A percentile compares a stretch with the other conserved stretches of the same genome.
Evolutionary conservation across 2,113 vertebrate genomes (phyloP).

Genomic region (Penelope pileata): DNA sequence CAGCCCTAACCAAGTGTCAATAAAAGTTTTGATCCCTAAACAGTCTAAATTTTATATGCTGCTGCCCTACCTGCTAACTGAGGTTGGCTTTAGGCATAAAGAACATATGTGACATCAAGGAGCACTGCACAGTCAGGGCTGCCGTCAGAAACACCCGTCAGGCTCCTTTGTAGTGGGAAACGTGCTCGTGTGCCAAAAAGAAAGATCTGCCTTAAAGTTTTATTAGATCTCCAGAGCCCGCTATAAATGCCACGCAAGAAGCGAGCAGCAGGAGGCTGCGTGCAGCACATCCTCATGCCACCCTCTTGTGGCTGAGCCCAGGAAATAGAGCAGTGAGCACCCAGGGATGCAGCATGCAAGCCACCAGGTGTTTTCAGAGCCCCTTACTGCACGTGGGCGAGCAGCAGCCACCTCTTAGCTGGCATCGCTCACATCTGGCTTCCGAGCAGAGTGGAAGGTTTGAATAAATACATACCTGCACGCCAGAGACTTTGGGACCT

Average conservation of each 20-base stretch:
- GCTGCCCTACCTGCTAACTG: not conserved
- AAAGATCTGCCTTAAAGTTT: not conserved
- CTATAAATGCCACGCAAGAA: not conserved
- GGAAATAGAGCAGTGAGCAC: not conserved
- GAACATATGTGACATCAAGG: not conserved
- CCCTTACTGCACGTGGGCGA: fast-evolving
- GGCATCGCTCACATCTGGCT: not conserved
- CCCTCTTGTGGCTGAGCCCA: slow-evolving; percentile 59
- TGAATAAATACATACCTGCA: not conserved
- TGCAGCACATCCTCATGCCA: slow-evolving; percentile 50
- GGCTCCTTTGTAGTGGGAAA: slow-evolving; percentile 7
- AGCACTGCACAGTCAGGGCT: not conserved
- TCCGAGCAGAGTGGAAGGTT: not conserved
- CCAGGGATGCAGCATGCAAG: fast-evolving
- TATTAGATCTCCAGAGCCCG: not conserved
- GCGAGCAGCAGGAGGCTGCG: not conserved
- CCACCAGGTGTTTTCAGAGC: fast-evolving
- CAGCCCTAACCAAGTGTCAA: not conserved
- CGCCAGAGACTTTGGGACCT: not conserved
- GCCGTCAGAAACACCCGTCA: not conserved
- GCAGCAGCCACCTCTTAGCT: not conserved
- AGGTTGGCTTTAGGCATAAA: not conserved
- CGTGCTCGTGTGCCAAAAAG: not conserved
- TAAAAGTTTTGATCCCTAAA: not conserved
- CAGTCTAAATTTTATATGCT: not conserved